Evolutionary conservation across 2,888 invertebrate genomes (phyloP).

Genomic region (Drosophila algonquin): DNA sequence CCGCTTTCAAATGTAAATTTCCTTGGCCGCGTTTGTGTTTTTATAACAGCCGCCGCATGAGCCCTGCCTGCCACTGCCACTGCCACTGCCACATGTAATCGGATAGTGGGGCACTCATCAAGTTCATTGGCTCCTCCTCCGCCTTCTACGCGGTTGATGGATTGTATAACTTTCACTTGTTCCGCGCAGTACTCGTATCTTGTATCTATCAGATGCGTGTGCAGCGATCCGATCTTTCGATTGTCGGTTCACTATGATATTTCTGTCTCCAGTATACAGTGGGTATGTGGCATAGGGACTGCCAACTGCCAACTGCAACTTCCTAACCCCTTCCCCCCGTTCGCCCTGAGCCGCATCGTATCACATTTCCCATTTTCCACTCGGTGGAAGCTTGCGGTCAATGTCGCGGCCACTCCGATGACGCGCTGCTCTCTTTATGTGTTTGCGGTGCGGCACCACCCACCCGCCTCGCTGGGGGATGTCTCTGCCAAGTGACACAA

Average conservation of each 20-base stretch:
- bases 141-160: slow-evolving; percentile 21
- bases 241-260: not conserved
- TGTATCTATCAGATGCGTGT: slow-evolving; percentile 22
- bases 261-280: not conserved
- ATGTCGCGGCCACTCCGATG: slow-evolving; percentile 52
- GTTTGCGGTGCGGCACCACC: slow-evolving; percentile 43
- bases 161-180: slow-evolving; percentile 60
- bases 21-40: slow-evolving; percentile 38
- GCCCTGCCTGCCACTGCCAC: not conserved
- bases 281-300: not conserved
- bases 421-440: slow-evolving; percentile 30
- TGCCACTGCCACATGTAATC: slow-evolving; percentile 24
- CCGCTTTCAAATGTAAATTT: slow-evolving; percentile 53
- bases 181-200: not conserved
- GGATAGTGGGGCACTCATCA: slow-evolving; percentile 47
- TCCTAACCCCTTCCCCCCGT: not conserved
- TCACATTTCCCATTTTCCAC: slow-evolving; percentile 29
- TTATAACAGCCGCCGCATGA: slow-evolving; percentile 49
- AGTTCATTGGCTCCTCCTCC: slow-evolving; percentile 59
- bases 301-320: not conserved
- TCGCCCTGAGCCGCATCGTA: slow-evolving; percentile 29
- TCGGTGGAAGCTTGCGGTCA: slow-evolving; percentile 51
- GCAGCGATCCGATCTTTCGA: slow-evolving; percentile 23
- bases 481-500: slow-evolving; percentile 46
- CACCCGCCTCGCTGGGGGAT: slow-evolving; percentile 5